Evolutionary conservation across 2,113 vertebrate species (phyloP), one percentile per base, ranked within the genome.

Genomic region (Paratilapia polleni): DNA sequence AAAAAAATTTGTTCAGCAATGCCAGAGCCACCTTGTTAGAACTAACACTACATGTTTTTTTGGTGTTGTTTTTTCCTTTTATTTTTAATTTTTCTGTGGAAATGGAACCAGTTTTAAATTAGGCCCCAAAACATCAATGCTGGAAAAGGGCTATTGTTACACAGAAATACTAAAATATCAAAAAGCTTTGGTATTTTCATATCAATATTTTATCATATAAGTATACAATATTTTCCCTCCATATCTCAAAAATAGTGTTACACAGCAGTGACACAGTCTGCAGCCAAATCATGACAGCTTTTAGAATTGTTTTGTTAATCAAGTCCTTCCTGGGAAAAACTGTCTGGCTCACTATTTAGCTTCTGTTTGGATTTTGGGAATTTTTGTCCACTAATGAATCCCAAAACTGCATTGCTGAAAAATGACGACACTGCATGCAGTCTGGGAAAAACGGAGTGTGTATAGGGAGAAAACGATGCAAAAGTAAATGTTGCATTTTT

Each of bases 401-500:
- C 56, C n/a, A 87, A 70, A 79, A 49, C 38, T 78, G 68, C 59
- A 74, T 24, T 60, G 20, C 64, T 38, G 10, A 85, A 34, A 63
- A 60, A 54, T 38, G 5, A 41, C 1, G 8, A 17, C 17, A 78
- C 4, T 59, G 59, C 61, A 83, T 41, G 59, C 7, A 34, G 41
- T 68, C 60, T 59, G 41, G 17, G 24, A 57, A 59, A 6, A 34
- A 87, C 36, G 19, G 47, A 83, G 57, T 26, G 34, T 17, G 4
- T 60, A 62, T 15, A 60, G 41, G 15, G 41, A 87, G 73, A 79
- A n/a, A 34, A 9, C 31, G 61, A 22, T 70, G 68, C 77, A 86
- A 66, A 80, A 90, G 59, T 59, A 84, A 78, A 81, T 41, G 47
- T 14, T 79, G 66, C 76, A 57, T 91, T 86, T 87, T 63, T 83